Evolutionary conservation across 35 echinoderm and acorn worm species (phyloP), one percentile per base, ranked within the genome.

Genomic region (Lytechinus pictus): DNA sequence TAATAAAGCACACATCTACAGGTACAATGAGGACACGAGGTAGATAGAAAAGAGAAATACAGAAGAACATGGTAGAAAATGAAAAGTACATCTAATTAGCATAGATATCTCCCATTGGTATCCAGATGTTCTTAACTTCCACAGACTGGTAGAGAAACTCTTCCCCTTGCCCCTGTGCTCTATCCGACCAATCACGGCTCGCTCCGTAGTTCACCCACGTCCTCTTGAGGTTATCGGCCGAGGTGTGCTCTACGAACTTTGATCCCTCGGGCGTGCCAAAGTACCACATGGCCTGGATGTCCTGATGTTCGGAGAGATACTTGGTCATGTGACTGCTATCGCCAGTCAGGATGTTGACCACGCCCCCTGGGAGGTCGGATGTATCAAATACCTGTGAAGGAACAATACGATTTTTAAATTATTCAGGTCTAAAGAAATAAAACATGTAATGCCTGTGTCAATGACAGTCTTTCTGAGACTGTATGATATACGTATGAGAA

Each of bases 101-200:
- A 96, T 95, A 99, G 66, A 96, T 98, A 44, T 99, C 98, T 52
- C 98, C 98, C 98, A 99, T 99, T 4, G 98, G 98, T 16, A 99
- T 99, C 98, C 98, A 99, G 55, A 99, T 96, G 94, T 99, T 99
- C 61, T 99, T 99, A 13, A 98, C 96, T 86, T 99, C 97, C 27
- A 95, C 94, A 9, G 95, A 71, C 87, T 99, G 98, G 89, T 99
- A 99, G 54, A 99, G 94, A 86, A 99, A 99, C 86, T 99, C 97
- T 92, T 99, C 98, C 5, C 98, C 98, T 72, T 99, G 98, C 6
- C 98, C 98, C 54, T 98, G 97, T 2, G 94, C 86, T 52, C 79
- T 97, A 57, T 96, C 95, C 29, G 95, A 52, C 98, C 98, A 99
- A 71, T 99, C 98, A 3, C 98, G 91, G 55, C 89, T 94, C 28